phyloP scores from a whole-genome alignment of 1,140 invertebrate genomes.

The Drosophila repletoides region DNA sequence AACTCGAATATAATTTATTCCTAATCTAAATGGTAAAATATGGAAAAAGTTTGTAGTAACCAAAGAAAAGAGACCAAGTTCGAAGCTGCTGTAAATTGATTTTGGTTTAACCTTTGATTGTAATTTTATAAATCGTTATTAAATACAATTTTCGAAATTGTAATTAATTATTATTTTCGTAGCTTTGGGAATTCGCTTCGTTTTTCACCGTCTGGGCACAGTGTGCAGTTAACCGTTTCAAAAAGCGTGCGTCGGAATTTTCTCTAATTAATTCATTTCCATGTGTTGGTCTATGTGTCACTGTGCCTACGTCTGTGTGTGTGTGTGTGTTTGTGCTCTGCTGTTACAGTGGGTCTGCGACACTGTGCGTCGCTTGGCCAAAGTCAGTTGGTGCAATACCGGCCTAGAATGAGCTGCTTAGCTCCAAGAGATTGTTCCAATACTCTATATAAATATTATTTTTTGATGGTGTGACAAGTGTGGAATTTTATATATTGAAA shows the following conservation, averaged over 20 bases:
- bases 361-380: conserved; percentile 26
- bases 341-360: conserved; percentile 12
- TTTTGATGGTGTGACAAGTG: conserved; percentile 7
- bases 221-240: conserved; percentile 40
- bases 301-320: conserved; percentile 8
- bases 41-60: too few species aligned
- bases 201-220: conserved; percentile 13
- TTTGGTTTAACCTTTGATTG: too few species aligned
- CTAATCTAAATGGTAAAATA: too few species aligned
- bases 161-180: not conserved
- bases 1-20: too few species aligned
- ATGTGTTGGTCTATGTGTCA: conserved; percentile 25
- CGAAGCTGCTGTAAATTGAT: too few species aligned
- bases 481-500: conserved; percentile 1
- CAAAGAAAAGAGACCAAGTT: too few species aligned
- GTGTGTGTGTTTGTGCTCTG: conserved; percentile 34
- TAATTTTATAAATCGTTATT: too few species aligned
- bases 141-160: too few species aligned
- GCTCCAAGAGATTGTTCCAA: not conserved
- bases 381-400: conserved; percentile 68
- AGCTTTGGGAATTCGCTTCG: not conserved
- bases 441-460: not conserved
- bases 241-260: conserved; percentile 60
- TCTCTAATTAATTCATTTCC: conserved; percentile 75
- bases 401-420: conserved; percentile 59